Evolutionary conservation across 2,113 vertebrate genomes (phyloP), one percentile per base, ranked within the genome.

Genomic region (Hippoglossus stenolepis): DNA sequence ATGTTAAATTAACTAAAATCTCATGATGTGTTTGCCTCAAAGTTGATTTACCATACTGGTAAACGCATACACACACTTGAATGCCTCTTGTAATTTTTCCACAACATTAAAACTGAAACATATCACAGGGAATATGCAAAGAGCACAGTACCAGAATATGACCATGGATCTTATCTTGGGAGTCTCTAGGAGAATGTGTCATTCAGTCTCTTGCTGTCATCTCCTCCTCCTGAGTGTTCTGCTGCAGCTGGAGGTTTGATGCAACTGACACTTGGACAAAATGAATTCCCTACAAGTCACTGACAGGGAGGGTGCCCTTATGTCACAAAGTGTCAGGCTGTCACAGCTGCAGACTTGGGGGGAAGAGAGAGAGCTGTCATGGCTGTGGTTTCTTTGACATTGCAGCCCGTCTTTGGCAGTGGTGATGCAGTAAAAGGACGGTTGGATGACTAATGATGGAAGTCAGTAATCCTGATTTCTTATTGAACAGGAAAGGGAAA

Each of bases 241-340:
- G 49, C 78, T 73, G 69, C 13, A 23, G 28, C 58, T 53, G 67
- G 49, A 51, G 51, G 70, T 79, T 81, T 82, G 82, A 89, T 35
- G 70, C 2, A 3, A 56, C 26, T 82, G 89, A 85, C 86, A 85
- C 73, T 84, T 83, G 77, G 90, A 88, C 90, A 87, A 73, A 81
- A 83, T 73, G 61, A 86, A 79, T 73, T 84, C 68, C 59, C 66
- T 5, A 21, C 56, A 57, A 68, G 82, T 70, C 70, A 20, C 38
- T 83, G 53, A 63, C 21, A 43, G 66, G 56, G 77, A 80, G 67
- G 69, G 31, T 20, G 43, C n/a, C 70, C 81, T 75, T 17, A 15
- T 85, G 87, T 82, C 87, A 79, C 58, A 28, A 10, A 81, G 81
- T 13, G 75, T 70, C 21, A 20, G 70, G 45, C 77, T 77, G 83